Conservation (phyloP, 2,113 vertebrate species). For the Ardeotis arabs region DNA sequence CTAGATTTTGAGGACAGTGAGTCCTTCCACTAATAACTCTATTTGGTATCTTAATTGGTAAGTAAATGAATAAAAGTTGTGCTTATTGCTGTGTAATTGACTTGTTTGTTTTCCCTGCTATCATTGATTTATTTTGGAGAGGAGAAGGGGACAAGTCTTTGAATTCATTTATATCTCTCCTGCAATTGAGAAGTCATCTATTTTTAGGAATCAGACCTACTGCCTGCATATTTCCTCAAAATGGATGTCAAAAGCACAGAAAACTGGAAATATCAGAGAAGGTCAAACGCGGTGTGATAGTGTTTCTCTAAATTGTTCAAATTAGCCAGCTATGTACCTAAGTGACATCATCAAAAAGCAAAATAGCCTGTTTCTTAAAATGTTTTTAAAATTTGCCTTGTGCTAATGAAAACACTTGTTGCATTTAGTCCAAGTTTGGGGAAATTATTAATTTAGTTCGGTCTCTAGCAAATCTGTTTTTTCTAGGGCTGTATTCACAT, state of each 20-base stretch:
- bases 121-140: neutral
- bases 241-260: neutral
- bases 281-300: neutral
- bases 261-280: neutral
- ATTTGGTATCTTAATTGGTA: slow-evolving; percentile 19
- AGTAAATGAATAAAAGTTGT: slow-evolving; percentile 39
- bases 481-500: neutral
- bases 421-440: neutral
- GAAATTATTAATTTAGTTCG: neutral
- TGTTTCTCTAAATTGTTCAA: neutral
- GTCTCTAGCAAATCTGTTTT: neutral
- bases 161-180: neutral
- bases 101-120: slow-evolving; percentile 44
- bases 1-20: neutral
- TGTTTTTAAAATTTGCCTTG: neutral
- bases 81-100: slow-evolving; percentile 20
- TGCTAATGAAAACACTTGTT: neutral
- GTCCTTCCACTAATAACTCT: slow-evolving; percentile 16
- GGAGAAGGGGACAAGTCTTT: neutral
- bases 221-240: neutral
- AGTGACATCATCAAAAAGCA: neutral
- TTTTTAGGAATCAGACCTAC: neutral
- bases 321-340: neutral
- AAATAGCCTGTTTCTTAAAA: neutral
- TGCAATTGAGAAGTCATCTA: neutral